Base-by-base conservation (phyloP, 2,888 invertebrate species). In the Frankliniella fusca region DNA sequence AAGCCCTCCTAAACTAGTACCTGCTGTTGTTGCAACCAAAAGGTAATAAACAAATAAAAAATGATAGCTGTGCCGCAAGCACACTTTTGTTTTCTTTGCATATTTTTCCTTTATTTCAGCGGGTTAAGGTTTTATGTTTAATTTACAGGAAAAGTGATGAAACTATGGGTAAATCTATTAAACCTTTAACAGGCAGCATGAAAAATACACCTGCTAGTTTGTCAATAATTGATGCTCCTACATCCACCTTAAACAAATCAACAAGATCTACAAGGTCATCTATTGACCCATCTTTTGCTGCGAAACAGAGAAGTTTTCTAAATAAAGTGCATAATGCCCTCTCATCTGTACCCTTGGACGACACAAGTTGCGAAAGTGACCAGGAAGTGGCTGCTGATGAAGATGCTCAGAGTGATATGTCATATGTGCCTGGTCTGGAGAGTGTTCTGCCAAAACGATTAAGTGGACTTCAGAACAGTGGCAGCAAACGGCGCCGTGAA, bases 231-330 rank as follows among this genome's bases (percentile, higher is more conserved):
- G 70, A 70, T 10, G 23, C 70, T 23, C 70, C 70, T 70, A 11
- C 23, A 5, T 20, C 23, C 9, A 70, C 3, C 11, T 11, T 5
- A 8, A 23, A 11, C 5, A 70, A 70, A 23, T 70, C 70, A 23
- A 70, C 70, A 20, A 86, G 91, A 81, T 91, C 92, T 83, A 91
- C 92, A 90, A 88, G 92, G 82, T 92, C 92, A 15, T 83, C 83
- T 11, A 92, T 92, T 86, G 92, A 92, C 85, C 90, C 91, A 15
- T 92, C 92, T 80, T 92, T 92, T 88, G 90, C 90, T 0, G 89
- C 89, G 84, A 92, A 92, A 86, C 92, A 92, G 81, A 91, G 90
- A 84, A 90, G 90, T 84, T 92, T 92, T 85, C 86, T 92, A 18
- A 90, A 90, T 85, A 90, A 91, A 82, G 89, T 92, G 28, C 80